Evolutionary conservation across 2,113 vertebrate genomes (phyloP), one percentile per base, ranked within the genome.

Genomic region (Zosterops pallidus): DNA sequence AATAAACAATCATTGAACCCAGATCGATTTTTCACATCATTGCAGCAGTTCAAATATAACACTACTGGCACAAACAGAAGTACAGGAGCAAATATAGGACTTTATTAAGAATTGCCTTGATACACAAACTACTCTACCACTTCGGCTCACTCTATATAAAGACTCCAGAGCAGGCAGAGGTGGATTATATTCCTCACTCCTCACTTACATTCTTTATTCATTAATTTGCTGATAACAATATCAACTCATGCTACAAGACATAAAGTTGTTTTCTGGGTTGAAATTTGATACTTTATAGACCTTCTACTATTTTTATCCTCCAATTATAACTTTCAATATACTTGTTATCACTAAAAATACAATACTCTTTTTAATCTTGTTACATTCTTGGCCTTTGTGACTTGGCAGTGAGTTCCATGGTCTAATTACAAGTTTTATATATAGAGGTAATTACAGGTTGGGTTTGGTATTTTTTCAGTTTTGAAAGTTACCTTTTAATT

Each of bases 391-490:
- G 84, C 52, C 91, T 95, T 92, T 85, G 79, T 94, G 87, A 94
- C 87, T 94, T 95, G 82, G 85, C 59, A 96, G 52, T 71, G 75
- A 93, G 64, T 70, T 94, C 82, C 59, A 96, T 3, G 6, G 47
- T 86, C 42, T 95, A 96, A 96, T 91, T 94, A 95, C 84, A 93
- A 91, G 92, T 91, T 95, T 94, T 90, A 55, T 90, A 95, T 92
- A 69, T 63, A 90, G 79, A 89, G 42, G 50, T 96, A 96, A 97
- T 95, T 93, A 95, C 39, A 92, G 82, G 82, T 79, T 94, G 55
- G 47, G 20, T 1, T 0, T 75, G 64, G n/a, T 25, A 63, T 92
- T 94, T 94, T 86, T 95, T 92, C 87, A 93, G 79, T 93, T 95
- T 90, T 83, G 79, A 88, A 95, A 75, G 82, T 67, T 95, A 93